phyloP scores from a whole-genome alignment of 2,113 vertebrate species.

The Corythaixoides concolor region DNA sequence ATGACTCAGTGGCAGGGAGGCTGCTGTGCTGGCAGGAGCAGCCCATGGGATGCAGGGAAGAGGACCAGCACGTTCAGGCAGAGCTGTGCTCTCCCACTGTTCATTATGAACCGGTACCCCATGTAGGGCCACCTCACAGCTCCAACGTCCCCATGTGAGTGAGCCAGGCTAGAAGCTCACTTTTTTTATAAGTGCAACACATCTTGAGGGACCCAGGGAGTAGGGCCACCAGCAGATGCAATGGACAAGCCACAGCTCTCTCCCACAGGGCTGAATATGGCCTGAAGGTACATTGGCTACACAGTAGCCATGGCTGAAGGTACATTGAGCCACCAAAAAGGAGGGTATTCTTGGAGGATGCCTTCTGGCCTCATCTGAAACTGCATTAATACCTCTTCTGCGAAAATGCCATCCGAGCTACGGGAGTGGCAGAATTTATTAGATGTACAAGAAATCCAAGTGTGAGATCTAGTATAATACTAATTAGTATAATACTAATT shows the following conservation, averaged over 20 bases:
- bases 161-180: neutral
- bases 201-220: neutral
- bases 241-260: neutral
- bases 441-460: neutral
- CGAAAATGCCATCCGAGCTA: neutral
- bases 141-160: accelerated
- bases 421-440: neutral
- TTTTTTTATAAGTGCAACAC: neutral
- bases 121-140: neutral
- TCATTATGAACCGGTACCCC: neutral
- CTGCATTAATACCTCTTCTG: neutral
- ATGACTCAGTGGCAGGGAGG: neutral
- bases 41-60: neutral
- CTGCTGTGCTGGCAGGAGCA: neutral
- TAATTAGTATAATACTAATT: neutral
- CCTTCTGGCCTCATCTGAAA: neutral
- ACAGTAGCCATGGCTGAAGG: no score
- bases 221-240: neutral
- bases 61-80: neutral
- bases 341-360: neutral
- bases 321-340: neutral
- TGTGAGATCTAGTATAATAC: neutral
- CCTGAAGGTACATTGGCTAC: no score
- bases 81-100: neutral
- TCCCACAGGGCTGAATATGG: neutral